Evolutionary conservation across 30 jellyfish, hydroid and myxozoan species (phyloP).

Genomic region (Aurelia aurita complex sp. Pacific): DNA sequence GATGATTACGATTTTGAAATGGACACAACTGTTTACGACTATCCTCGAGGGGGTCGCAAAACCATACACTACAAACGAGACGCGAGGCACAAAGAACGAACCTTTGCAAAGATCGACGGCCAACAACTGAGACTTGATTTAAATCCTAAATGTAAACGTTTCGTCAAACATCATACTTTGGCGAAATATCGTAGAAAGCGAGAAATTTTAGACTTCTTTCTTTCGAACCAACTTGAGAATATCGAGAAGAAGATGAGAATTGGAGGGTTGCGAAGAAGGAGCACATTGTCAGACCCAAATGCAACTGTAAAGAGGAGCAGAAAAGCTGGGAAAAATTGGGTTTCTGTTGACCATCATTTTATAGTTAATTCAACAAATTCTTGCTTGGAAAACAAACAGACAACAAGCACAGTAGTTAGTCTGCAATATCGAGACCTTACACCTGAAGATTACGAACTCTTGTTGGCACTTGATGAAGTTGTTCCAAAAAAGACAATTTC

Average conservation of each 20-base stretch:
- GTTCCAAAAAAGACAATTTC: slow-evolving; percentile 25
- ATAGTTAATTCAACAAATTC: neutral
- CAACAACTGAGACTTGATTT: too few relatives aligned
- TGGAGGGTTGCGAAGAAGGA: neutral
- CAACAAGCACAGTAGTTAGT: neutral
- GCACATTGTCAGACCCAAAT: neutral
- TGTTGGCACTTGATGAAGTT: slow-evolving; percentile 26
- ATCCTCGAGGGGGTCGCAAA: too few relatives aligned
- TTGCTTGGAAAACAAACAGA: neutral
- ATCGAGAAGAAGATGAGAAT: neutral
- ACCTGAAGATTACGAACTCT: slow-evolving; percentile 54
- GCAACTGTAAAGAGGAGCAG: neutral
- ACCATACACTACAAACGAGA: too few relatives aligned
- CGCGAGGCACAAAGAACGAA: too few relatives aligned
- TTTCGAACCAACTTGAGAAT: neutral
- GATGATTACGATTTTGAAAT: too few relatives aligned
- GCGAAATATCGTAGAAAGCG: neutral
- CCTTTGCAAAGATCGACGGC: too few relatives aligned
- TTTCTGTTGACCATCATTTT: neutral
- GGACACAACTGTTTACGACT: too few relatives aligned
- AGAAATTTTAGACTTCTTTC: neutral
- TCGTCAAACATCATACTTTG: too few relatives aligned
- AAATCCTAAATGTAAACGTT: too few relatives aligned
- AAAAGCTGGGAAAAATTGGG: neutral
- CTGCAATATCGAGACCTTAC: slow-evolving; percentile 55